A percentile compares a stretch with the other conserved stretches of the same genome.
These are phyloP conservation scores for Dendronephthya gigantea DNA, from an alignment of 64 coral and sea anemone genomes.

Conservation along the genomic window DNA sequence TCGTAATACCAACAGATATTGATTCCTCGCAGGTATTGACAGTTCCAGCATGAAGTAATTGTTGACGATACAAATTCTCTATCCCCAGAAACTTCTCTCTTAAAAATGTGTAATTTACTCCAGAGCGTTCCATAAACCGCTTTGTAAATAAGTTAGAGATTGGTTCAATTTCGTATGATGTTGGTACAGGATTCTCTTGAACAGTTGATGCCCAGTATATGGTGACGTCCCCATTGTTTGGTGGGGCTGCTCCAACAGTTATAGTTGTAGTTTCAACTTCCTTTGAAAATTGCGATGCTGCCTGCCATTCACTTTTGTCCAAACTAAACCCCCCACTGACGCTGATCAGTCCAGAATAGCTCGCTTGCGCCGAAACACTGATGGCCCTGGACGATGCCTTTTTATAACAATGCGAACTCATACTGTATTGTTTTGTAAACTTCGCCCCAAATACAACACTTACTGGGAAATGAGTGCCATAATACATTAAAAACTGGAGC, in stretches of 20 bases:
- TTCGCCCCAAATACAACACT: constrained; percentile 19
- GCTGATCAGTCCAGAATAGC: constrained; percentile 22
- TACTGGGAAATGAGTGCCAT: too few relatives aligned
- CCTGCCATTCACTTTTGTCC: not conserved
- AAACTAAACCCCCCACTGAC: too few relatives aligned
- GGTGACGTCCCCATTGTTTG: constrained; percentile 22
- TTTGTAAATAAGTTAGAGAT: not conserved
- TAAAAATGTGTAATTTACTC: not conserved
- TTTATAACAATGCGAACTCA: too few relatives aligned
- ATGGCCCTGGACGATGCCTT: not conserved
- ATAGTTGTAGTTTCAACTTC: constrained; percentile 28
- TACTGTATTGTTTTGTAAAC: too few relatives aligned
- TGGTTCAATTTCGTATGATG: too few relatives aligned
- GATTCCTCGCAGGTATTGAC: too few relatives aligned
- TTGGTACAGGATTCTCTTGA: constrained; percentile 40
- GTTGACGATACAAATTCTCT: too few relatives aligned
- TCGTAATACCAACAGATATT: too few relatives aligned
- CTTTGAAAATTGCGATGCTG: constrained; percentile 19
- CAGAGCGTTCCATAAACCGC: not conserved
- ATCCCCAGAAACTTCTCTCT: too few relatives aligned
- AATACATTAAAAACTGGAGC: too few relatives aligned
- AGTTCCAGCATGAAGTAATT: too few relatives aligned
- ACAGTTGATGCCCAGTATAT: constrained; percentile 39
- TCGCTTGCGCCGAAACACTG: constrained; percentile 40
- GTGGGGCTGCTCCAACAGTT: constrained; percentile 28